phyloP scores from a whole-genome alignment of 2,797 vertebrate species.

The Neostethus bicornis region DNA sequence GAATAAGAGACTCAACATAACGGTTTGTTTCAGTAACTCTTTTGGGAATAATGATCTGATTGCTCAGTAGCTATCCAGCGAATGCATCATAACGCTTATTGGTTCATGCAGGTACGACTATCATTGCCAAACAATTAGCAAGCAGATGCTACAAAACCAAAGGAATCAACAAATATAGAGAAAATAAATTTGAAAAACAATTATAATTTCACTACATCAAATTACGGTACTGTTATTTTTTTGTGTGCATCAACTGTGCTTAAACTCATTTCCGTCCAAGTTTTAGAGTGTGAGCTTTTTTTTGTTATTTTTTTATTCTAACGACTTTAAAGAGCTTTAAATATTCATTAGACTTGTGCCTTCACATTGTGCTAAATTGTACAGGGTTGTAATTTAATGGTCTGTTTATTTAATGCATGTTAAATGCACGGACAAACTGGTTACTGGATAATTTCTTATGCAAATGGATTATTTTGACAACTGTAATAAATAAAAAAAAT shows the following conservation, averaged over 20 bases:
- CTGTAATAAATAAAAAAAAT: too few species aligned
- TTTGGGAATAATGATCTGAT: neutral
- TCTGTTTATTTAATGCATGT: too few species aligned
- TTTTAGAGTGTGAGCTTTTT: neutral
- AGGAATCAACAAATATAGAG: neutral
- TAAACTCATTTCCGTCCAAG: too few species aligned
- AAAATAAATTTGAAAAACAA: neutral
- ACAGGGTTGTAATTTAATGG: neutral
- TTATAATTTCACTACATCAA: neutral
- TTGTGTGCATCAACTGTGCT: too few species aligned
- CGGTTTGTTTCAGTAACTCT: accelerated
- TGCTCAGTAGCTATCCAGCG: slow-evolving; percentile 4
- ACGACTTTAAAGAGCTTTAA: neutral
- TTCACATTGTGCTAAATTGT: neutral
- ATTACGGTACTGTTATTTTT: too few species aligned
- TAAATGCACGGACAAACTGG: too few species aligned
- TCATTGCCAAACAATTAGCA: neutral
- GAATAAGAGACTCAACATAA: neutral
- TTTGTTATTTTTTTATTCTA: neutral
- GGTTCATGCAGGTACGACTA: neutral
- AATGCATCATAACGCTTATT: neutral
- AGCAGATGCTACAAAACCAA: neutral
- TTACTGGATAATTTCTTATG: too few species aligned
- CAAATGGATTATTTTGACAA: neutral
- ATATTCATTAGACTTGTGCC: neutral